A percentile compares a stretch with the other conserved stretches of the same genome.
These are phyloP conservation scores for Falcunculus frontatus DNA, from an alignment of 2,113 vertebrate genomes.

Conservation along the genomic window DNA sequence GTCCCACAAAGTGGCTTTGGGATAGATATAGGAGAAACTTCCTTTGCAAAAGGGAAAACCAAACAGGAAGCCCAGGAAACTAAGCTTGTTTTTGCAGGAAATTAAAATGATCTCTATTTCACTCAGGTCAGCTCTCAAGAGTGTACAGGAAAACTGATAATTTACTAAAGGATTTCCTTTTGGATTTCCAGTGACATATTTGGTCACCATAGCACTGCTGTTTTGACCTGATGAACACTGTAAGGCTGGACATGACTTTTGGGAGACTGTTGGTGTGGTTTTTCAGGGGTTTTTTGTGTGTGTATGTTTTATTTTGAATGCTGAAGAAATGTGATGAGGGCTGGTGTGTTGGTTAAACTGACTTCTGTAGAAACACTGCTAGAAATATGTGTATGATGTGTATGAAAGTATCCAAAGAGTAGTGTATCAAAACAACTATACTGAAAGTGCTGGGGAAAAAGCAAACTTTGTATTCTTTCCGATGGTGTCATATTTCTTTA, in stretches of 20 bases:
- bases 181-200: neutral
- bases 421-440: neutral
- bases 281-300: neutral
- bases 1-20: neutral
- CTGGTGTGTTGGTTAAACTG: neutral
- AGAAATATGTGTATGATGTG: neutral
- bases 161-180: constrained; percentile 44
- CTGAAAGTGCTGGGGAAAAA: neutral
- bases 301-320: neutral
- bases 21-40: neutral
- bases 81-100: constrained; percentile 8
- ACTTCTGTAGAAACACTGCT: neutral
- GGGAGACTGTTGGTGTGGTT: neutral
- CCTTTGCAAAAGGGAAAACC: neutral
- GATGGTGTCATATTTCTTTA: neutral
- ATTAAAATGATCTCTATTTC: neutral
- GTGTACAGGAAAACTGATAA: constrained; percentile 14
- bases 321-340: neutral
- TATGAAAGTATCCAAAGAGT: neutral
- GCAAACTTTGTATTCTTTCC: neutral
- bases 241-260: neutral
- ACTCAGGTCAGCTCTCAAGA: neutral
- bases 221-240: neutral
- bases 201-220: neutral
- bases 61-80: neutral